Evolutionary conservation across 2,797 vertebrate species (phyloP).

Genomic region (Gadopsis bispinosus): DNA sequence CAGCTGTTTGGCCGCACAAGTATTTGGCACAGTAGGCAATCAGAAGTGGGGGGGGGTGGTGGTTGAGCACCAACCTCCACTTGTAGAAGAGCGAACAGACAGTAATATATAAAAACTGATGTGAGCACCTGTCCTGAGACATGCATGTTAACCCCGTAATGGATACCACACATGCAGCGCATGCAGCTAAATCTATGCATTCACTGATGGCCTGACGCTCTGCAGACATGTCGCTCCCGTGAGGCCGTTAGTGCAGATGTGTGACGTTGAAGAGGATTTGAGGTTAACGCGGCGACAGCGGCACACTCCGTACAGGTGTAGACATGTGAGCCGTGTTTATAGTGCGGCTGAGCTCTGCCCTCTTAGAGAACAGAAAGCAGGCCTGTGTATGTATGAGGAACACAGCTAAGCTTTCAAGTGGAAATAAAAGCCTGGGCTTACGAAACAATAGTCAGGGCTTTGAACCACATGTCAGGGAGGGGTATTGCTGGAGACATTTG

Average conservation of each 20-base stretch:
- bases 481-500: slow-evolving; percentile 61
- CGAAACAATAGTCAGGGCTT: slow-evolving; percentile 65
- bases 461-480: slow-evolving; percentile 52
- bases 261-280: slow-evolving; percentile 39
- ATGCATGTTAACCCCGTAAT: slow-evolving; percentile 26
- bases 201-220: neutral
- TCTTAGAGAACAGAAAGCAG: slow-evolving; percentile 30
- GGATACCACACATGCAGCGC: neutral
- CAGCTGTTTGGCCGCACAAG: slow-evolving; percentile 68
- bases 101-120: slow-evolving; percentile 13
- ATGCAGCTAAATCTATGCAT: slow-evolving; percentile 11
- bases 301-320: slow-evolving; percentile 21
- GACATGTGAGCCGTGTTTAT: slow-evolving; percentile 53
- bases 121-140: slow-evolving; percentile 29
- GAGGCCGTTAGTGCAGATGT: slow-evolving; percentile 58
- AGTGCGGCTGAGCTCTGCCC: slow-evolving; percentile 22
- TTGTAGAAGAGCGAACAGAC: slow-evolving; percentile 4
- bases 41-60: neutral
- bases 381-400: slow-evolving; percentile 50
- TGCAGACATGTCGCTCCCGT: slow-evolving; percentile 49
- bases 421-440: slow-evolving; percentile 59
- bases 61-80: slow-evolving; percentile 2
- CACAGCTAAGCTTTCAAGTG: slow-evolving; percentile 60
- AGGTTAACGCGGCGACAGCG: slow-evolving; percentile 29
- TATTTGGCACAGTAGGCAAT: slow-evolving; percentile 42